Evolutionary conservation across 2,888 invertebrate genomes (phyloP).

Genomic region (Apomyelois bistriatella): DNA sequence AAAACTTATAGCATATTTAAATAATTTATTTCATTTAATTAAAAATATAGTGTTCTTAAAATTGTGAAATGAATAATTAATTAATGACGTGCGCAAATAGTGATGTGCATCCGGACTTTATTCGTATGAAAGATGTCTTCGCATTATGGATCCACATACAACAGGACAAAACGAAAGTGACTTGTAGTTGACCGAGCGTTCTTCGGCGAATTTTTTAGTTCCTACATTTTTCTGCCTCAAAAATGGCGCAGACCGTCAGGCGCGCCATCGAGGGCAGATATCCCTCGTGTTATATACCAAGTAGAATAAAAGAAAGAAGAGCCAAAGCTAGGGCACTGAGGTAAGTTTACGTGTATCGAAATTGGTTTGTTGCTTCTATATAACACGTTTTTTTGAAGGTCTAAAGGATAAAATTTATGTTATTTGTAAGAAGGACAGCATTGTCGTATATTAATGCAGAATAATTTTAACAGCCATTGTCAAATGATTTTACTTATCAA

Average conservation of each 20-base stretch:
- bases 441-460: background rate
- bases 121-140: conserved; percentile 65
- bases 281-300: conserved; percentile 87
- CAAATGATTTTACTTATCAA: background rate
- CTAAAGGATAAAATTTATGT: background rate
- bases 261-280: conserved; percentile 85
- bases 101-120: conserved; percentile 35
- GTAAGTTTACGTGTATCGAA: conserved; percentile 34
- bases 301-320: conserved; percentile 86
- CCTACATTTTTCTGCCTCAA: conserved; percentile 37
- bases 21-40: background rate
- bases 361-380: background rate
- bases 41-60: conserved; percentile 16
- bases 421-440: background rate
- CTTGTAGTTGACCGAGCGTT: conserved; percentile 57
- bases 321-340: conserved; percentile 82
- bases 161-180: conserved; percentile 77
- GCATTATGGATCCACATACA: conserved; percentile 68
- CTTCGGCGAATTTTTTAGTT: conserved; percentile 43
- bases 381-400: background rate
- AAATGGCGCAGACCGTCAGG: conserved; percentile 87
- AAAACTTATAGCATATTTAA: conserved; percentile 7
- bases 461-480: too few species aligned
- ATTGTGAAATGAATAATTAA: conserved; percentile 25
- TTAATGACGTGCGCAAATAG: conserved; percentile 29